These are phyloP conservation scores for Polydrusus cervinus DNA, from an alignment of 2,888 invertebrate genomes.

Conservation along the genomic window DNA sequence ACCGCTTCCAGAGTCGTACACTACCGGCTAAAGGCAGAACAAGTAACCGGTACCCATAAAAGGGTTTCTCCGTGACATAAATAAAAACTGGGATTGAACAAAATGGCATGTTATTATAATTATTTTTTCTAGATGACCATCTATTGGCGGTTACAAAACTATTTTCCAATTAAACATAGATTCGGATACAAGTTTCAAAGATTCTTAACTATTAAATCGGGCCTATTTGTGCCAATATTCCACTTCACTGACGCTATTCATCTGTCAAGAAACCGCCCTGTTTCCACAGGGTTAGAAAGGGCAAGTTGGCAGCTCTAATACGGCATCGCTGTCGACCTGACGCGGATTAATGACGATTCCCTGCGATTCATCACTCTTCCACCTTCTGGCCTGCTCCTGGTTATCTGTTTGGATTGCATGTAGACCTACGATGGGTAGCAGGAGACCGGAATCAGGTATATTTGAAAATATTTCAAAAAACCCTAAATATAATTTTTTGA, in stretches of 20 bases:
- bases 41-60: too few relatives aligned
- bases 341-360: constrained; percentile 71
- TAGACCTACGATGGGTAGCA: background rate
- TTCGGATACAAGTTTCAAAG: background rate
- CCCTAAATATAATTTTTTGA: too few relatives aligned
- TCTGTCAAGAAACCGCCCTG: constrained; percentile 41
- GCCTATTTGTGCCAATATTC: constrained; percentile 5
- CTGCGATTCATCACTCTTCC: constrained; percentile 72
- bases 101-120: too few relatives aligned
- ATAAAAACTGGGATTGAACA: too few relatives aligned
- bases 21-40: too few relatives aligned
- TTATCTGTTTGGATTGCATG: constrained; percentile 32
- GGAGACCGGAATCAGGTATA: background rate
- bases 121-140: too few relatives aligned
- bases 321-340: constrained; percentile 59
- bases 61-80: too few relatives aligned
- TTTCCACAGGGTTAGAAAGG: constrained; percentile 20
- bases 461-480: too few relatives aligned
- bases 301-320: constrained; percentile 31
- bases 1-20: too few relatives aligned
- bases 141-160: too few relatives aligned
- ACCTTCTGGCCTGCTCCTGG: constrained; percentile 58
- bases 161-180: too few relatives aligned
- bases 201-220: background rate
- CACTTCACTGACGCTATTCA: constrained; percentile 31